Base-by-base conservation (phyloP, 2,888 invertebrate genomes). In the Rhagonycha fulva region DNA sequence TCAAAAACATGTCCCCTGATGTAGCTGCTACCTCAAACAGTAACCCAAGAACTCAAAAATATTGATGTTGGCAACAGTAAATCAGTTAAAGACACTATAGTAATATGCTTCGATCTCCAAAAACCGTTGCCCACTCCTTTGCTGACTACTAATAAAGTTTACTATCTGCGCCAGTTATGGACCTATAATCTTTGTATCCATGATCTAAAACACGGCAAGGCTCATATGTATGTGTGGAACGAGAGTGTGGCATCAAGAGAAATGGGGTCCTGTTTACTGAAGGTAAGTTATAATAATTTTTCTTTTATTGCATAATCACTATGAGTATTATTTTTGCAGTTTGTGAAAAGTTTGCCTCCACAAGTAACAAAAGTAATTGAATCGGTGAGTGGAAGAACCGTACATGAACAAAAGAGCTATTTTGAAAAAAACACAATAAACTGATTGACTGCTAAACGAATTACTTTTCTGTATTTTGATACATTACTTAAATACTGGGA, bases 81-180 rank as follows among this genome's bases (percentile, higher is more conserved):
- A 67, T 10, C 11, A 10, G n/a, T n/a, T 26, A 4, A n/a, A 10
- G 24, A 26, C 24, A 67, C 23, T 14, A 24, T 67, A 19, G 26
- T 67, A 67, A 67, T 77, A 75, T 67, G 67, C 67, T 67, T 67
- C 24, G 67, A 67, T 67, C 23, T 67, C 9, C 67, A 67, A 28
- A 24, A 67, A 67, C 5, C 67, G 11, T 24, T 67, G 11, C 24
- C 67, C 9, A 67, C 67, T 11, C 67, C 67, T 10, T 14, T 67
- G 24, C 26, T 67, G 11, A 67, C 67, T n/a, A 67, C 67, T 23
- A 24, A 24, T n/a, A 24, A 24, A 23, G 67, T 67, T 14, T 67
- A n/a, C 24, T 67, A 67, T 67, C 26, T 67, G n/a, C n/a, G 67
- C 9, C 67, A 67, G 24, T 23, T 67, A 11, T 67, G 28, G 67